Percentiles rank a stretch among this genome's conserved stretches.
phyloP scores from a whole-genome alignment of 2,113 vertebrate genomes.

The Hypomesus transpacificus region DNA sequence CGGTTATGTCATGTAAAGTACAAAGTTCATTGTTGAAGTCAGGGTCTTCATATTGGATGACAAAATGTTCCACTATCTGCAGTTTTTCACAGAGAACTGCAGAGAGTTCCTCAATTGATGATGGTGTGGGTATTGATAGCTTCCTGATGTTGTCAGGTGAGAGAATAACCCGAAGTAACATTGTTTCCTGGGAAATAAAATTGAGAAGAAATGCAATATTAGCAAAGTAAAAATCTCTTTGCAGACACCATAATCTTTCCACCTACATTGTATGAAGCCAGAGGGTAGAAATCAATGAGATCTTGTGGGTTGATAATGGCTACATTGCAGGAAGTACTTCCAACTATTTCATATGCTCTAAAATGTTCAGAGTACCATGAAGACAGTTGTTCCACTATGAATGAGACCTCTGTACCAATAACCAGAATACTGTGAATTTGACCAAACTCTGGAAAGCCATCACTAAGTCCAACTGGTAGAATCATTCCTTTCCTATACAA shows the following conservation, averaged over 20 bases:
- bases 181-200: no score
- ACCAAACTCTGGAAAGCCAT: constrained; percentile 21
- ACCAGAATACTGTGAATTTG: constrained; percentile 17
- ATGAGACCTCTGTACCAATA: constrained; percentile 16
- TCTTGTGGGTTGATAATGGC: constrained; percentile 23
- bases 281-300: constrained; percentile 27
- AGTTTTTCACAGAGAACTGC: no score
- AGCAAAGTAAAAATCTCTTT: constrained; percentile 20
- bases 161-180: no score
- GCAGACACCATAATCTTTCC: background rate
- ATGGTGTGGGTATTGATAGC: no score
- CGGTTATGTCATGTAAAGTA: constrained; percentile 24
- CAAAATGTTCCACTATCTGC: no score
- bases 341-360: constrained; percentile 13
- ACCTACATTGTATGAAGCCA: constrained; percentile 15
- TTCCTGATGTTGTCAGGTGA: no score
- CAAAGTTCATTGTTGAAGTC: constrained; percentile 34
- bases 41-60: constrained; percentile 12
- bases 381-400: constrained; percentile 12
- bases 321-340: constrained; percentile 19
- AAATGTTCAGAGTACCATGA: constrained; percentile 22
- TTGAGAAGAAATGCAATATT: background rate
- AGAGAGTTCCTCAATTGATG: no score
- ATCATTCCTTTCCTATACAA: constrained; percentile 26
- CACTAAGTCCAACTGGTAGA: constrained; percentile 18